Evolutionary conservation across 2,888 invertebrate species (phyloP).

Genomic region (Smittia aterrima): DNA sequence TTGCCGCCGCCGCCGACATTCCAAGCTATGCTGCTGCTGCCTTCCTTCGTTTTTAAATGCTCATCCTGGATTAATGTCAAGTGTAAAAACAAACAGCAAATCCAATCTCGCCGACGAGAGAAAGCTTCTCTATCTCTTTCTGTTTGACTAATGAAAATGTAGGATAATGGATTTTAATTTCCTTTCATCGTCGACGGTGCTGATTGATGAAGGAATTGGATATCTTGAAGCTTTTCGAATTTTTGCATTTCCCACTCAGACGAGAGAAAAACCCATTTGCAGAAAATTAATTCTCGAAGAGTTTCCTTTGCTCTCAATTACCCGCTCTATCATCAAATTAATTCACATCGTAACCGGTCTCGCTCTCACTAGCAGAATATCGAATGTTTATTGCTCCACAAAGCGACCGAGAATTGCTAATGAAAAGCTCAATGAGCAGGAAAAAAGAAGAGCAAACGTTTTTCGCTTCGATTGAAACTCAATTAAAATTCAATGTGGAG

Average conservation of each 20-base stretch:
- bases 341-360: conserved; percentile 37
- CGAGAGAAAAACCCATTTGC: conserved; percentile 18
- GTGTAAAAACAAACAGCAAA: conserved; percentile 14
- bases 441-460: conserved; percentile 4
- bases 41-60: background rate
- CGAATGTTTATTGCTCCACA: conserved; percentile 34
- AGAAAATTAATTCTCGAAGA: conserved; percentile 24
- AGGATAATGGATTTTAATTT: conserved; percentile 38
- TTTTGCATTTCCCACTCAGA: background rate
- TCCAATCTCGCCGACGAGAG: background rate
- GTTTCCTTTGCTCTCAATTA: conserved; percentile 11
- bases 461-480: conserved; percentile 30
- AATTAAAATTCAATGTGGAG: conserved; percentile 38
- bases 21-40: background rate
- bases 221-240: background rate
- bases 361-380: conserved; percentile 12
- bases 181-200: background rate
- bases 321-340: conserved; percentile 35
- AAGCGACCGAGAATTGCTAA: conserved; percentile 28
- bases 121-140: background rate
- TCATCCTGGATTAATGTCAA: conserved; percentile 24
- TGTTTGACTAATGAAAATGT: conserved; percentile 2
- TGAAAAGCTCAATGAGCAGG: conserved; percentile 37
- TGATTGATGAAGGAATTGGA: conserved; percentile 4
- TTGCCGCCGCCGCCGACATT: conserved; percentile 4